Evolutionary conservation across 2,888 invertebrate genomes (phyloP), one percentile per base, ranked within the genome.

Genomic region (Boloria euphrosyne): DNA sequence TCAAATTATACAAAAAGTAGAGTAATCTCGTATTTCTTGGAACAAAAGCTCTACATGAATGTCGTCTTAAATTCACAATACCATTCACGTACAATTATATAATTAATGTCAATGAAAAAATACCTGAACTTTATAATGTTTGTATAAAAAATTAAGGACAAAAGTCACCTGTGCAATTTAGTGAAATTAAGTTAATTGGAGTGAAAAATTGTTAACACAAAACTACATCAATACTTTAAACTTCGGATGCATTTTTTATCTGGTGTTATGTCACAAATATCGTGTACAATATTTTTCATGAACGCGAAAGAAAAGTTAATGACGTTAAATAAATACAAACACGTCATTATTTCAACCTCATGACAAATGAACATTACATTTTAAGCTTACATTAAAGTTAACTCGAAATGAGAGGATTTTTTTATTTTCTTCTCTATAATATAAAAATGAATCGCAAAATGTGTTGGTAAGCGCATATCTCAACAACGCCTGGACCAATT

Each of bases 61-160:
- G 53, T 53, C 61, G 43, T 52, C 43, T 51, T 51, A 60, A n/a
- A 0, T 52, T 53, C 38, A 17, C 43, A 52, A 61, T 50, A 51
- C 51, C 68, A 51, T 53, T 68, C 62, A 60, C 59, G 57, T 18
- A 47, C 58, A 59, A 59, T 59, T 65, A 66, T 66, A 66, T 59
- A 69, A 63, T 69, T 69, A 69, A 50, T 66, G 69, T 66, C 70
- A 70, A 70, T 70, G 68, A 70, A 68, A 70, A 66, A 70, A 65
- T 68, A 70, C 46, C 62, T 66, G 63, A 58, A 66, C 65, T 66
- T 59, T 58, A 63, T 67, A 69, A 65, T 71, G 71, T 72, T 72
- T 72, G 69, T 61, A 67, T 71, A 71, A 72, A 71, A 63, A 72
- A 71, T 68, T 68, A 71, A 71, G 65, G 66, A 70, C 65, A 51